phyloP scores from a whole-genome alignment of 2,113 vertebrate species.

The Corvus cornix region DNA sequence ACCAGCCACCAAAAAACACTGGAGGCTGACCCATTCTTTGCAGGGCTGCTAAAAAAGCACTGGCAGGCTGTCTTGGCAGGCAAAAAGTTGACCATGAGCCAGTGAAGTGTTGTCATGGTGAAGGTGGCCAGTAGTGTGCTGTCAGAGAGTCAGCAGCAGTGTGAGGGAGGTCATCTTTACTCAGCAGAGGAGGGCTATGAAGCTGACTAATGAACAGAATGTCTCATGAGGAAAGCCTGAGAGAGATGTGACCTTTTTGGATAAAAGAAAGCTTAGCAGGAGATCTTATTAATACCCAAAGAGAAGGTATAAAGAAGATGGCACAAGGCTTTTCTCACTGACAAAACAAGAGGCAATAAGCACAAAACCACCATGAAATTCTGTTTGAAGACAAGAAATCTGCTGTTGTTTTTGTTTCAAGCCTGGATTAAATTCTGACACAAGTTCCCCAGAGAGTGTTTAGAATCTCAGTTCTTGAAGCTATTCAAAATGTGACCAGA shows the following conservation, averaged over 20 bases:
- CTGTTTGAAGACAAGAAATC: neutral
- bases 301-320: neutral
- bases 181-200: neutral
- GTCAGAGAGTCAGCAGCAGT: neutral
- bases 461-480: neutral
- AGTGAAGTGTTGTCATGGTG: neutral
- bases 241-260: neutral
- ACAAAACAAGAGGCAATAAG: neutral
- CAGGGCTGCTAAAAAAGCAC: neutral
- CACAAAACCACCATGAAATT: neutral
- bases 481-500: neutral
- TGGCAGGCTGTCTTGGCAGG: accelerated
- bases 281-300: neutral
- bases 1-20: accelerated
- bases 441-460: neutral
- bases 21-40: accelerated
- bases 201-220: neutral
- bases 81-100: neutral
- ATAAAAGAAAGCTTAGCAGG: neutral
- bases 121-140: accelerated
- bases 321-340: neutral
- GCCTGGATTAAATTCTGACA: neutral
- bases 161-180: neutral
- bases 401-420: neutral
- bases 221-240: neutral